Conservation (phyloP, 2,113 vertebrate species). For the Isurus oxyrinchus region DNA sequence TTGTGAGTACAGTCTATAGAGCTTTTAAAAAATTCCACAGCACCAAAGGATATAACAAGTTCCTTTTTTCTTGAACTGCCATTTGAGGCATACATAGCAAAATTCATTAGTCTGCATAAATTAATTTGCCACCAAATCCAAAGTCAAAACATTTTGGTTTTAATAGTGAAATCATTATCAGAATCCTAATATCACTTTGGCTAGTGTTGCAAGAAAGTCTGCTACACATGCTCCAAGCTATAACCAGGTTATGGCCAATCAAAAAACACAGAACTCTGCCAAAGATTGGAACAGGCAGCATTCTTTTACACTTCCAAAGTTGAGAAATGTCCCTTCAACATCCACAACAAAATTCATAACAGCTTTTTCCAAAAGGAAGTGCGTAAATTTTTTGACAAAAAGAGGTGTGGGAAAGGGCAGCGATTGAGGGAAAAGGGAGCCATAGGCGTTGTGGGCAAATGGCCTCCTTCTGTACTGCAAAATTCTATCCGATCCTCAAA, state of each 20-base stretch:
- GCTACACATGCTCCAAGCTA: background rate
- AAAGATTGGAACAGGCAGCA: background rate
- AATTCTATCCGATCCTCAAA: background rate
- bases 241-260: background rate
- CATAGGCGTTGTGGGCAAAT: background rate
- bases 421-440: background rate
- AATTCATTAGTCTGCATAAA: background rate
- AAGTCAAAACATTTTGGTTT: background rate
- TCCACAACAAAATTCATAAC: background rate
- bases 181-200: background rate
- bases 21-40: background rate
- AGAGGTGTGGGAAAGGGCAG: background rate
- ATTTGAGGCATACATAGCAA: background rate
- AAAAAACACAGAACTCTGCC: background rate
- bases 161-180: background rate
- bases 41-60: background rate
- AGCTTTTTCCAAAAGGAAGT: background rate
- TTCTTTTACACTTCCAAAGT: background rate
- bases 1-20: background rate
- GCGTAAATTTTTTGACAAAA: background rate
- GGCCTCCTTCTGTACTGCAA: background rate
- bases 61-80: background rate
- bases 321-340: background rate
- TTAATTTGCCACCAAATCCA: background rate
- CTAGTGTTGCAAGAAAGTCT: background rate